phyloP scores from a whole-genome alignment of 2,113 vertebrate species.

The Mandrillus leucophaeus region DNA sequence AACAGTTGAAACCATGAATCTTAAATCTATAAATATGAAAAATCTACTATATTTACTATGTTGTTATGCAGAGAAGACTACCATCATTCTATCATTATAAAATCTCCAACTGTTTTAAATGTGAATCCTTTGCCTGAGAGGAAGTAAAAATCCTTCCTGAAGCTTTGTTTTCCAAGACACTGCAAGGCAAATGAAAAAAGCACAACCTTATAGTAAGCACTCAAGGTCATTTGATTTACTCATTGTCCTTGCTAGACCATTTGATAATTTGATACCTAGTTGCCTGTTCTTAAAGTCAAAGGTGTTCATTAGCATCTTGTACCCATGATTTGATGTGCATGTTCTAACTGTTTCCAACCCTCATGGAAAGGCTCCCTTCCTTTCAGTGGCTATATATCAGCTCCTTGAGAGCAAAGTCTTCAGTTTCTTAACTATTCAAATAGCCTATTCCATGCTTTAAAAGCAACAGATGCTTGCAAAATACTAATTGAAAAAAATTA shows the following conservation, averaged over 20 bases:
- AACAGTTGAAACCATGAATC: not conserved
- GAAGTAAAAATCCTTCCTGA: not conserved
- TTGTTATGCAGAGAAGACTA: not conserved
- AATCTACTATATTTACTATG: not conserved
- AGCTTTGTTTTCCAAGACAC: not conserved
- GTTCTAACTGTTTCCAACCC: not conserved
- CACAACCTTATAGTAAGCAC: not conserved
- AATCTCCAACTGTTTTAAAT: not conserved
- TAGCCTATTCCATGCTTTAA: not conserved
- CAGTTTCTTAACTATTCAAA: not conserved
- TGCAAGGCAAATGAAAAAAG: not conserved
- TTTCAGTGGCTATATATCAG: not conserved
- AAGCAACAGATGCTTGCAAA: conserved; percentile 4
- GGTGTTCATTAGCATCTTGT: not conserved
- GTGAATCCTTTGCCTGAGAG: not conserved
- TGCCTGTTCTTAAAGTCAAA: not conserved
- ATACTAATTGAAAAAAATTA: not conserved
- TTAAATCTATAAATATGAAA: not conserved
- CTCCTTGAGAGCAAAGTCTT: not conserved
- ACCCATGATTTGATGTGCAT: not conserved
- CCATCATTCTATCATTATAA: not conserved
- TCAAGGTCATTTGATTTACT: not conserved
- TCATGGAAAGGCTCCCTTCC: not conserved
- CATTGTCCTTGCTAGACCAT: not conserved
- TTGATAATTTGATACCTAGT: not conserved